Evolutionary conservation across 2,113 vertebrate genomes (phyloP), one percentile per base, ranked within the genome.

Genomic region (Empidonax alnorum): DNA sequence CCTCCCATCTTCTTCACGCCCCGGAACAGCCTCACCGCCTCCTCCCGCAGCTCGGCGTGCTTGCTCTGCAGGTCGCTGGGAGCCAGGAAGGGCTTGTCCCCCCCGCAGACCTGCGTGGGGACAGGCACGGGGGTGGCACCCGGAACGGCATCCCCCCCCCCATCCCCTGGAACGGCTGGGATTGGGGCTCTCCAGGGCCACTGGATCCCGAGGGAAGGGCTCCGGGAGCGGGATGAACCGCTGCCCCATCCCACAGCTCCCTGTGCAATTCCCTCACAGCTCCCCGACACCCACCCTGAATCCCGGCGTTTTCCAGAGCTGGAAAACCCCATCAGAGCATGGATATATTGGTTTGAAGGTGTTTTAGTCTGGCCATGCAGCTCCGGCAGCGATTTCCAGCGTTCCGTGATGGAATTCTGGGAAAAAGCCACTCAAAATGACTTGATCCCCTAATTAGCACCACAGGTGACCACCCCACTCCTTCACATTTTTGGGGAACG

Each of bases 1-100:
- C 99, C 99, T 0, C 99, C 99, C 99, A 99, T 99, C 97, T 99
- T 99, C 98, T 99, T 99, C 46, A 99, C 99, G 12, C 98, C 98
- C 0, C 99, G 98, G 68, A 99, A 99, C 3, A 99, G 97, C 96
- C 98, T 98, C 96, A 99, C 98, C 1, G 99, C 98, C 93, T 99
- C 99, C 46, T 99, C 99, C 55, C 98, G 97, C 83, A 99, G 98
- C 94, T 91, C 97, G 62, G 94, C 2, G 90, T 99, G 99, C 42
- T 98, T 98, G 65, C 96, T 96, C 98, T 99, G 99, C 82, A 99
- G 98, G 97, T 99, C 99, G 21, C 96, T 98, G 35, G 99, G 99
- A 1, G 99, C 99, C 30, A 99, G 98, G 97, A 99, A 99, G 53
- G 99, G 99, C 4, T 98, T 98, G 94, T 99, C 99, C 4, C 99